Percentiles rank a stretch among this genome's conserved stretches.
These are phyloP conservation scores for Pteropus rufus DNA, from an alignment of 2,797 vertebrate species.

Conservation along the genomic window DNA sequence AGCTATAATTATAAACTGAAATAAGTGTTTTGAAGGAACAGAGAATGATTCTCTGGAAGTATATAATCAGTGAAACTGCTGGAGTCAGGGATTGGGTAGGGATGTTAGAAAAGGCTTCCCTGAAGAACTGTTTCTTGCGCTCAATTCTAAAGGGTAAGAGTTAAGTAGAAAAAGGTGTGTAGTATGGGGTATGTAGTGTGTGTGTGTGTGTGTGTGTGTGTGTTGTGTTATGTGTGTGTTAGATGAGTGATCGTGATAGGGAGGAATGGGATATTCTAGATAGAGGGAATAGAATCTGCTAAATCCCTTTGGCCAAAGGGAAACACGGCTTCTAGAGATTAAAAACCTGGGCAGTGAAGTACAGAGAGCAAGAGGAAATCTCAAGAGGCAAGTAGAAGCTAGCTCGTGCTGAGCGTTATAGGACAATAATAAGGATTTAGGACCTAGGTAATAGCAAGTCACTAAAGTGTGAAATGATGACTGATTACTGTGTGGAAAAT, in stretches of 20 bases:
- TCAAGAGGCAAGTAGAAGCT: neutral
- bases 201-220: neutral
- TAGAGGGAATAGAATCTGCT: neutral
- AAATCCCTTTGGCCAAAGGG: neutral
- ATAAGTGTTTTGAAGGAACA: neutral
- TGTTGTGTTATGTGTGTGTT: no score
- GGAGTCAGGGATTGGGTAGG: neutral
- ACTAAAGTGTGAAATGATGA: neutral
- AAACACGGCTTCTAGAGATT: neutral
- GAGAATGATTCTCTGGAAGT: neutral
- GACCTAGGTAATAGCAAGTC: neutral
- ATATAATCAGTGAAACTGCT: neutral
- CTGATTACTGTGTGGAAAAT: neutral
- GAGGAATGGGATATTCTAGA: neutral
- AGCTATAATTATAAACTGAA: neutral
- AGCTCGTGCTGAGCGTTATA: neutral
- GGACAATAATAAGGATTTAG: neutral
- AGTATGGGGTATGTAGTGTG: no score
- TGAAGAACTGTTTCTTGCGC: neutral
- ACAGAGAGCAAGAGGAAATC: neutral
- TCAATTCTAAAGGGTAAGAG: neutral
- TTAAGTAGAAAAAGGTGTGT: neutral
- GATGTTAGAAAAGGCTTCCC: neutral
- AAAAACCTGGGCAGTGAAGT: neutral
- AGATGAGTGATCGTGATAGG: no score